A percentile compares a stretch with the other conserved stretches of the same genome.
Conservation (phyloP, 1,140 invertebrate species). For the Zeugodacus cucurbitae region DNA sequence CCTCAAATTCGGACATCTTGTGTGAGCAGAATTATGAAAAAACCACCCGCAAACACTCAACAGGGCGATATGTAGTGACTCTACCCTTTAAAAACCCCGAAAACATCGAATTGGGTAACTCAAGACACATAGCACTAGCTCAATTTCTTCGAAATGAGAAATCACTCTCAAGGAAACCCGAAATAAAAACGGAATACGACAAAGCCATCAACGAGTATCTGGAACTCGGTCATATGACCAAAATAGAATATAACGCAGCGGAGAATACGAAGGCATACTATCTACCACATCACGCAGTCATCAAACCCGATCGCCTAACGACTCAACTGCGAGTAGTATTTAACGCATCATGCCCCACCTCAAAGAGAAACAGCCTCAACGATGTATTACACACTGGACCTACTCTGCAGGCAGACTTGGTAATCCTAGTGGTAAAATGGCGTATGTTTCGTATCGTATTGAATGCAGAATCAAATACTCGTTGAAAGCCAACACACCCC, state of each 20-base stretch:
- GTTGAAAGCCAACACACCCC: conserved; percentile 48
- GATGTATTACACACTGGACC: conserved; percentile 44
- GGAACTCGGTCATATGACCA: conserved; percentile 51
- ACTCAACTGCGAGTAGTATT: conserved; percentile 43
- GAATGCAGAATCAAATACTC: conserved; percentile 53
- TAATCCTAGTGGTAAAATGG: background rate
- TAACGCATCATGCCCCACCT: conserved; percentile 43
- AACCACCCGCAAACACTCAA: no score
- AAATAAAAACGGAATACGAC: conserved; percentile 43
- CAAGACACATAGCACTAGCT: background rate
- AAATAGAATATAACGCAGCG: conserved; percentile 45
- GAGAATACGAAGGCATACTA: conserved; percentile 31
- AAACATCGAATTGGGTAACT: background rate
- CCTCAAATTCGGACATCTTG: no score
- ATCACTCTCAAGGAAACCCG: background rate
- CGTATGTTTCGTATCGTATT: conserved; percentile 42
- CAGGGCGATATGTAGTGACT: no score
- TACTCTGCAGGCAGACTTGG: conserved; percentile 38
- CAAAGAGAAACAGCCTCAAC: conserved; percentile 47
- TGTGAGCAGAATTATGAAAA: no score
- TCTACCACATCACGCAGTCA: conserved; percentile 56
- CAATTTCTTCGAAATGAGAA: background rate
- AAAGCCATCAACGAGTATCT: conserved; percentile 43
- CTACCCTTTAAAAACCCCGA: background rate
- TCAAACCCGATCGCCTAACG: conserved; percentile 44